phyloP scores from a whole-genome alignment of 2,113 vertebrate genomes.

The Artemisiospiza belli region DNA sequence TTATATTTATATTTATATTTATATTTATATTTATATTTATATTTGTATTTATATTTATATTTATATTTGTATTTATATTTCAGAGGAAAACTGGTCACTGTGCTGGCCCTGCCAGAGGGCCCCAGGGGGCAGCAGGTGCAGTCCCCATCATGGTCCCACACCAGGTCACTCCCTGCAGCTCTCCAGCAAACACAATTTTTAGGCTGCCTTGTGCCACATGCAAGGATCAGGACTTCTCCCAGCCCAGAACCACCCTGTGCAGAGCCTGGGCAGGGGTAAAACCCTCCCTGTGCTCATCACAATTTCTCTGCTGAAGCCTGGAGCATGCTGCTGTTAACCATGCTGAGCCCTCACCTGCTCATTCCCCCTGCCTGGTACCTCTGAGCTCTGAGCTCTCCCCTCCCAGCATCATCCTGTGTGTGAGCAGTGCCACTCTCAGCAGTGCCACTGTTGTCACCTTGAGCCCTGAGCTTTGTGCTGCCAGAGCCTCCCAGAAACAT shows the following conservation, averaged over 20 bases:
- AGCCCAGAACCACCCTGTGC: neutral
- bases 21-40: too few species aligned
- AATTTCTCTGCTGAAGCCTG: neutral
- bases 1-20: too few species aligned
- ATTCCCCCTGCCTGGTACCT: neutral
- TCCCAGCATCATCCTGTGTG: neutral
- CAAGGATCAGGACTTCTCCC: neutral
- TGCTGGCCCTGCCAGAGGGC: neutral
- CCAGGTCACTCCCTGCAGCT: neutral
- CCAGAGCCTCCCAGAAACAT: neutral
- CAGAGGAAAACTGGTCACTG: neutral
- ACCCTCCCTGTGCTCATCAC: neutral
- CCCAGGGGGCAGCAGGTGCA: neutral
- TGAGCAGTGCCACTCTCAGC: neutral
- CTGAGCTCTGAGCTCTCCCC: neutral
- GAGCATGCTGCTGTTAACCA: neutral
- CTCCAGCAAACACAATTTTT: neutral
- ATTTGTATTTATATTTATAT: neutral
- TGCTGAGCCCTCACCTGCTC: neutral
- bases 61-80: neutral
- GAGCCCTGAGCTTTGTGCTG: neutral
- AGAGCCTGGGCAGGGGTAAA: neutral
- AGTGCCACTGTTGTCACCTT: neutral
- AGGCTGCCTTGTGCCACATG: neutral
- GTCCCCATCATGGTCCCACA: neutral